Base-by-base conservation (phyloP, 1,140 invertebrate species). In the Cephus cinctus region DNA sequence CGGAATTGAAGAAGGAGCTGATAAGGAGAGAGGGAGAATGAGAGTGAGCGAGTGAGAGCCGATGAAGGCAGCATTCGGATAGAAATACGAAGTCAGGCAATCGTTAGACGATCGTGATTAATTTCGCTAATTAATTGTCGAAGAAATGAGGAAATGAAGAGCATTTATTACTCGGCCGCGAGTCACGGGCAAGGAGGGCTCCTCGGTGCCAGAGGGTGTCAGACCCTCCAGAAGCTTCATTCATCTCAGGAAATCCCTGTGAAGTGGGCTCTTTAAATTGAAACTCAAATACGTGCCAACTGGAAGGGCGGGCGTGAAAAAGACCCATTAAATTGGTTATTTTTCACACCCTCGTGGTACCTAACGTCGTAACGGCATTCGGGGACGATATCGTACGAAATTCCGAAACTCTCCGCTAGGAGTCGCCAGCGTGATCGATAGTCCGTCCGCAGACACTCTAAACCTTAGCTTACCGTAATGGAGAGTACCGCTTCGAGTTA, bases 201-300 rank as follows among this genome's bases (percentile, higher is more conserved):
- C n/a, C n/a, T n/a, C n/a, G n/a, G n/a, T n/a, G n/a, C n/a, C n/a
- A n/a, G n/a, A n/a, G n/a, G n/a, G n/a, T n/a, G n/a, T n/a, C n/a
- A 18, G 20, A 12, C 18, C 38, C 16, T 23, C 32, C 30, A 32
- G 25, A 21, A 42, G 31, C 45, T 53, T 45, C 35, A 53, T 53
- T 56, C 51, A 47, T 54, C 42, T 50, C 43, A 9, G 14, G 27
- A 41, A 43, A 55, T 43, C 44, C 36, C 36, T 16, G 23, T 31
- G 18, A 46, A 50, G 41, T 44, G 46, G 42, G 18, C 54, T 39
- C 51, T 54, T 54, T 50, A 42, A 54, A 54, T 56, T 56, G 47
- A 50, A 54, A 54, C 42, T 43, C 30, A 50, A 54, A 46, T 39
- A 50, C 42, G 25, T 25, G 25, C 19, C 9, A 14, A 48, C 31